Evolutionary conservation across 2,888 invertebrate species (phyloP).

Genomic region (Nephrocerus scutellatus): DNA sequence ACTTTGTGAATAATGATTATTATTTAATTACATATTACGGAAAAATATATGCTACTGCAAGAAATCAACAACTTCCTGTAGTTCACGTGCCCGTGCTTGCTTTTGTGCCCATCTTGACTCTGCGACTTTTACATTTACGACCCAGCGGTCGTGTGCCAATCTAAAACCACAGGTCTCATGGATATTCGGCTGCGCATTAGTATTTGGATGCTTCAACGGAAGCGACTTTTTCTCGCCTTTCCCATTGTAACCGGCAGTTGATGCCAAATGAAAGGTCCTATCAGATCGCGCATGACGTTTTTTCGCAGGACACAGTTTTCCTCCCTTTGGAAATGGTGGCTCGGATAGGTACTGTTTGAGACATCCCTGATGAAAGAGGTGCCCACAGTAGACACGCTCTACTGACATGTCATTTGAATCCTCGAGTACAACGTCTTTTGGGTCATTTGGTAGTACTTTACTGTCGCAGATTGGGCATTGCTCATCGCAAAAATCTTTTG

Average conservation of each 20-base stretch:
- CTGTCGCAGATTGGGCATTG: constrained; percentile 58
- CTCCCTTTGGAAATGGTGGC: constrained; percentile 65
- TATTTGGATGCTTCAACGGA: too few species aligned
- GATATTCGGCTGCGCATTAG: constrained; percentile 14
- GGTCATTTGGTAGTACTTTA: constrained; percentile 54
- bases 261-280: constrained; percentile 36
- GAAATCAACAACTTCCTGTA: constrained; percentile 70
- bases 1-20: too few species aligned
- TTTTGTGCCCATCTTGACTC: constrained; percentile 73
- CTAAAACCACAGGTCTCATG: constrained; percentile 52
- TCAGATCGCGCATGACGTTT: constrained; percentile 44
- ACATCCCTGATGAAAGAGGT: constrained; percentile 63
- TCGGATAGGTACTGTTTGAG: constrained; percentile 61
- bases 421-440: constrained; percentile 51
- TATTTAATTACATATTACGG: too few species aligned
- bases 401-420: constrained; percentile 55
- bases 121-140: constrained; percentile 59
- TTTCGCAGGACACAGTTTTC: constrained; percentile 58
- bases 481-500: constrained; percentile 57
- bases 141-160: constrained; percentile 69
- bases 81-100: constrained; percentile 64
- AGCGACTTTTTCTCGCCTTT: constrained; percentile 15
- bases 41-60: constrained; percentile 52
- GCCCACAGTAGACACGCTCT: constrained; percentile 66
- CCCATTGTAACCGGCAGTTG: neutral